Percentiles rank a stretch among this genome's conserved stretches.
These are phyloP conservation scores for Podabrus alpinus DNA, from an alignment of 2,888 invertebrate genomes.

Conservation along the genomic window DNA sequence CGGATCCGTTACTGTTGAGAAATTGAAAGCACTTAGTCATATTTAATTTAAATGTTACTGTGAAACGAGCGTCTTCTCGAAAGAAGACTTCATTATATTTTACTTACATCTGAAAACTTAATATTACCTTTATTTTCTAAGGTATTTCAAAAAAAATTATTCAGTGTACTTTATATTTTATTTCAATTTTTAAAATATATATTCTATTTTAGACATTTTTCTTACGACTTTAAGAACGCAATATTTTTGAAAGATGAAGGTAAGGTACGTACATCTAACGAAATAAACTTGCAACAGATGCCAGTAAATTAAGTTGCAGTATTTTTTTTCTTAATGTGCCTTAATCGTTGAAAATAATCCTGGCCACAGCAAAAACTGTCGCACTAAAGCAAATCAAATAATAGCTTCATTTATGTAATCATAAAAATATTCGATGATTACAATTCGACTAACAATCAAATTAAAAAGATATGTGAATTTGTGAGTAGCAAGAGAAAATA, in stretches of 20 bases:
- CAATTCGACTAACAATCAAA: background rate
- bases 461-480: background rate
- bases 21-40: slow-evolving; percentile 9
- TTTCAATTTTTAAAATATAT: background rate
- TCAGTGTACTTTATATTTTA: background rate
- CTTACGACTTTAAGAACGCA: no score
- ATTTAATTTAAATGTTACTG: slow-evolving; percentile 14
- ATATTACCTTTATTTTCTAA: background rate
- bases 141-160: background rate
- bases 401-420: background rate
- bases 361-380: background rate
- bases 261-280: no score
- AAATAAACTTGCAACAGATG: background rate
- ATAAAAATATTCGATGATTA: background rate
- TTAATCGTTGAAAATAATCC: background rate
- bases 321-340: background rate
- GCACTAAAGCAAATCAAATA: background rate
- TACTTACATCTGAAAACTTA: background rate
- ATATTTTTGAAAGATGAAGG: background rate
- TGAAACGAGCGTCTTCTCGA: background rate
- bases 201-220: no score
- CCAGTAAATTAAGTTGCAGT: background rate
- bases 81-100: background rate
- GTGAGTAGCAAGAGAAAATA: background rate
- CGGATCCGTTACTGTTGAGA: slow-evolving; percentile 10